These are phyloP conservation scores for Pocota personata DNA, from an alignment of 2,888 invertebrate genomes.

Conservation along the genomic window DNA sequence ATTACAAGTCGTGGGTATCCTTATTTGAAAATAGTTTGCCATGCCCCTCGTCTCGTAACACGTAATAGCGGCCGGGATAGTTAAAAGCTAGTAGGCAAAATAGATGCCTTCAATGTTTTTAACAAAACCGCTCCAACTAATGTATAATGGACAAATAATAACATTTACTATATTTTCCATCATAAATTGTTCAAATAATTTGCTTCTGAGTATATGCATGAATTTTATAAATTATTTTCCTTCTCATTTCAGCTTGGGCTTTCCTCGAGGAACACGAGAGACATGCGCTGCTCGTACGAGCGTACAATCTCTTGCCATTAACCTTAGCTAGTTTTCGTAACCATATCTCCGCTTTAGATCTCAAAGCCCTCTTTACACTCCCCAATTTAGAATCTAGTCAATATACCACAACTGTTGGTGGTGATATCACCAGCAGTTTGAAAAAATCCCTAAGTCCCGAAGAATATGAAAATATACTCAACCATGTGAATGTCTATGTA, in stretches of 20 bases:
- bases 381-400: conserved; percentile 58
- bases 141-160: too few species aligned
- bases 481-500: conserved; percentile 81
- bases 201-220: neutral
- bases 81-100: too few species aligned
- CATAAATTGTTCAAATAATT: neutral
- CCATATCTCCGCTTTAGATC: conserved; percentile 74
- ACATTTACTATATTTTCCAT: too few species aligned
- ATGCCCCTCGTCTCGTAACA: too few species aligned
- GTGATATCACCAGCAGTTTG: conserved; percentile 73
- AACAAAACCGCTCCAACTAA: too few species aligned
- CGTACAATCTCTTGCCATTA: conserved; percentile 78
- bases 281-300: conserved; percentile 75
- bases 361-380: conserved; percentile 73
- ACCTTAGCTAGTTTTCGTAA: conserved; percentile 77
- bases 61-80: too few species aligned
- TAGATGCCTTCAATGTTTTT: too few species aligned
- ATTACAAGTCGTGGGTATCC: too few species aligned
- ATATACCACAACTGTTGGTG: conserved; percentile 36
- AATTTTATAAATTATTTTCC: neutral
- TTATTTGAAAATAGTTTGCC: too few species aligned
- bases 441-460: conserved; percentile 79
- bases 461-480: conserved; percentile 81
- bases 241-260: conserved; percentile 78
- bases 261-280: conserved; percentile 82